These are phyloP conservation scores for Meloidogyne hapla DNA, from an alignment of 1,140 invertebrate species.

Conservation along the genomic window DNA sequence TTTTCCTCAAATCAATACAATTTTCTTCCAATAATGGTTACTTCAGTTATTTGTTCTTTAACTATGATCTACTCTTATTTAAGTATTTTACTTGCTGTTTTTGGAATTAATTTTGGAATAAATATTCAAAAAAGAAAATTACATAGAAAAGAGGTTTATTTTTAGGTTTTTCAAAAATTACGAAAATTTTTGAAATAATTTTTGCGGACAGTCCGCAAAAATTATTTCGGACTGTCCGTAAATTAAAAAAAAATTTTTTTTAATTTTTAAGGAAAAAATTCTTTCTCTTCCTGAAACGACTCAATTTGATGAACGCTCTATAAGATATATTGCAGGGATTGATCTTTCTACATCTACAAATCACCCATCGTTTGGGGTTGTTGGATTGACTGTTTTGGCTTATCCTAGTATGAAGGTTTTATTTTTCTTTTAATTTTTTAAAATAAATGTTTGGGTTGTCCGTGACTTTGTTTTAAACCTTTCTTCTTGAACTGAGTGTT, in stretches of 20 bases:
- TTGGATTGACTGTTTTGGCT: constrained; percentile 30
- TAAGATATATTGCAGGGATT: constrained; percentile 38
- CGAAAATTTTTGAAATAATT: background rate
- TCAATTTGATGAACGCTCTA: background rate
- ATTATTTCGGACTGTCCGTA: background rate
- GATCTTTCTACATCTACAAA: constrained; percentile 35
- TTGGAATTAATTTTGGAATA: constrained; percentile 29
- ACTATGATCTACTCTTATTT: constrained; percentile 28
- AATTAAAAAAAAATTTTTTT: background rate
- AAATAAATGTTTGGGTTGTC: no score
- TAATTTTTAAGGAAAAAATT: constrained; percentile 23
- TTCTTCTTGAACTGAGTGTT: no score
- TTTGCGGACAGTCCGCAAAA: background rate
- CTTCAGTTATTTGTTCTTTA: constrained; percentile 40
- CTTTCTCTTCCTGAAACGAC: background rate
- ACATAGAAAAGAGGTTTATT: constrained; percentile 24
- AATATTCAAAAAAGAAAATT: constrained; percentile 23
- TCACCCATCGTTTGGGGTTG: constrained; percentile 32
- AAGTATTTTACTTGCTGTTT: constrained; percentile 24
- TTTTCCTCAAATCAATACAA: constrained; percentile 19
- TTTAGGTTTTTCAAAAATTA: background rate
- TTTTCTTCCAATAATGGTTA: constrained; percentile 45
- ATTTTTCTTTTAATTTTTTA: background rate
- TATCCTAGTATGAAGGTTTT: constrained; percentile 35
- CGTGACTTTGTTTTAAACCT: no score